Evolutionary conservation across 1,140 invertebrate genomes (phyloP).

Genomic region (Catajapyx aquilonaris): DNA sequence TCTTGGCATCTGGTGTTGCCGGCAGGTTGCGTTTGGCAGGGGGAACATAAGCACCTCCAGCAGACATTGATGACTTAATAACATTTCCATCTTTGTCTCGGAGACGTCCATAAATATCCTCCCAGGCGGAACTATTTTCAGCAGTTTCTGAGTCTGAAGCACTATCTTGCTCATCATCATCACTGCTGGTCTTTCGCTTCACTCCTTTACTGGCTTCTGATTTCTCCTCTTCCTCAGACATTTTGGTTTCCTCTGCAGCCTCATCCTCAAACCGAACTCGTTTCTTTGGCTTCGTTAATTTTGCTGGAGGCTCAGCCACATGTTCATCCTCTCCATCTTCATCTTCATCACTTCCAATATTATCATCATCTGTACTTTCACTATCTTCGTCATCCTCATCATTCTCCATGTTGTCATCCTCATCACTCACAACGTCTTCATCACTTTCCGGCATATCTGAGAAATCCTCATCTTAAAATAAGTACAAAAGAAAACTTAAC

Average conservation of each 20-base stretch:
- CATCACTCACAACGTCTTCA: slow-evolving; percentile 9
- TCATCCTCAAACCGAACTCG: slow-evolving; percentile 7
- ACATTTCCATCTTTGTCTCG: slow-evolving; percentile 58
- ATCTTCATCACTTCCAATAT: slow-evolving; percentile 8
- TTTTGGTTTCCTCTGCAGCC: slow-evolving; percentile 7
- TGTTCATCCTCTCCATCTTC: slow-evolving; percentile 10
- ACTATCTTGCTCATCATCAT: too few species aligned
- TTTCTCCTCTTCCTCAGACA: slow-evolving; percentile 15
- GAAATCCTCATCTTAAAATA: background rate
- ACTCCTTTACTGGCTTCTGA: too few species aligned
- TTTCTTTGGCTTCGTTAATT: slow-evolving; percentile 14
- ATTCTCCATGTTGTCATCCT: slow-evolving; percentile 10
- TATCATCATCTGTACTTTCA: slow-evolving; percentile 12
- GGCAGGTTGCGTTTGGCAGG: slow-evolving; percentile 42
- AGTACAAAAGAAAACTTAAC: slow-evolving; percentile 8
- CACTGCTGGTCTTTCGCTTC: too few species aligned
- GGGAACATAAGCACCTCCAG: slow-evolving; percentile 50
- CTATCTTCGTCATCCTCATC: slow-evolving; percentile 13
- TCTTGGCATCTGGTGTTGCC: slow-evolving; percentile 26
- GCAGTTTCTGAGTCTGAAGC: too few species aligned
- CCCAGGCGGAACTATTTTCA: too few species aligned
- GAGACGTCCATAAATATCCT: slow-evolving; percentile 85
- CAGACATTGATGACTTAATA: slow-evolving; percentile 27
- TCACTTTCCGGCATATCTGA: slow-evolving; percentile 8
- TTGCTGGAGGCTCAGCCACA: background rate